phyloP scores from a whole-genome alignment of 2,888 invertebrate species.

The Marronus borbonicus region DNA sequence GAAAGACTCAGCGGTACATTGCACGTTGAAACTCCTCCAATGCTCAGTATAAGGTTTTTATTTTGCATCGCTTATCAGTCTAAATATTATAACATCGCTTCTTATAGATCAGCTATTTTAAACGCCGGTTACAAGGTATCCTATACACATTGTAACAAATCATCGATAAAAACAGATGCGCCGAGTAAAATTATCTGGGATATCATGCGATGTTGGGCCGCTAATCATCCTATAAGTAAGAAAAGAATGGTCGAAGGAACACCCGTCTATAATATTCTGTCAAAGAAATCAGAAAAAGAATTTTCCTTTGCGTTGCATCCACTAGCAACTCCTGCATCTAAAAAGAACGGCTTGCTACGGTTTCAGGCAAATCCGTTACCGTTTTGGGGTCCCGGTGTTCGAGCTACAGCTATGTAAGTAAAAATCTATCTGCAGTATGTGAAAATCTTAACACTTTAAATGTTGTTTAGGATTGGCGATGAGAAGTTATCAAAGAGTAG shows the following conservation, averaged over 20 bases:
- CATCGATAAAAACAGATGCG: conserved; percentile 94
- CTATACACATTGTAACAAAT: conserved; percentile 89
- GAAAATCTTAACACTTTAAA: neutral
- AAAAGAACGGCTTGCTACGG: conserved; percentile 80
- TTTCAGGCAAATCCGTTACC: conserved; percentile 91
- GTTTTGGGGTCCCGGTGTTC: conserved; percentile 93
- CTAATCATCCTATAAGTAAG: conserved; percentile 77
- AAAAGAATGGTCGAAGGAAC: conserved; percentile 74
- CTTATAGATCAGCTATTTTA: conserved; percentile 89
- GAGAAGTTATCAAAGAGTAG: conserved; percentile 76
- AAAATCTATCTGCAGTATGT: neutral
- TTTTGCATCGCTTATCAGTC: neutral
- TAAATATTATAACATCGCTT: conserved; percentile 44
- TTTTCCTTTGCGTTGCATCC: conserved; percentile 75
- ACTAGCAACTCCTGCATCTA: conserved; percentile 86
- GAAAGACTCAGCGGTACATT: conserved; percentile 84
- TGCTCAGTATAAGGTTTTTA: conserved; percentile 78
- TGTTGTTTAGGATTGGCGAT: conserved; percentile 74
- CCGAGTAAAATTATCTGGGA: conserved; percentile 93
- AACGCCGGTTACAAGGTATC: conserved; percentile 94
- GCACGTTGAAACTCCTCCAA: conserved; percentile 81
- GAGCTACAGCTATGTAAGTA: conserved; percentile 83
- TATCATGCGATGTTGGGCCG: conserved; percentile 87
- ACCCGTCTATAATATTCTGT: conserved; percentile 74
- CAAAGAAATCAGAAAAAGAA: conserved; percentile 70